These are phyloP conservation scores for Spodoptera picta DNA, from an alignment of 2,888 invertebrate species.

Conservation along the genomic window DNA sequence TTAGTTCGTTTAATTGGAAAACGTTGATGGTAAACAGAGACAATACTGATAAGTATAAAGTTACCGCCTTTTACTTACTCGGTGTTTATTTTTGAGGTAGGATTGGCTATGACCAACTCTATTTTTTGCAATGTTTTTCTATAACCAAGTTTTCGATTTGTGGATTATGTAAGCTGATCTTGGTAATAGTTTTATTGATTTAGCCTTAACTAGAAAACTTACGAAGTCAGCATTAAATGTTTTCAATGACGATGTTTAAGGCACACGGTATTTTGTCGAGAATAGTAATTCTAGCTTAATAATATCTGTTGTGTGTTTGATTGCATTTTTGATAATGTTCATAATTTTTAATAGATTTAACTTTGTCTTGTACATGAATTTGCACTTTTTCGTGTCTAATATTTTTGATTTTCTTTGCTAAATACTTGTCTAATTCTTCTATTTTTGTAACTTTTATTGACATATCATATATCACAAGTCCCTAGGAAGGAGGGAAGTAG, in stretches of 20 bases:
- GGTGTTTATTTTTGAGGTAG: slow-evolving; percentile 1
- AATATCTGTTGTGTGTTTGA: slow-evolving; percentile 8
- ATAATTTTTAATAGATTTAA: slow-evolving; percentile 17
- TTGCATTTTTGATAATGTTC: slow-evolving; percentile 25
- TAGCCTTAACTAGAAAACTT: slow-evolving; percentile 17
- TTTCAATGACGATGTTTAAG: slow-evolving; percentile 45
- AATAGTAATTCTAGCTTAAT: slow-evolving; percentile 26
- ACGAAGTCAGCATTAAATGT: slow-evolving; percentile 15
- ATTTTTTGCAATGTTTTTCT: too few species aligned
- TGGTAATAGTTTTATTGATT: not conserved
- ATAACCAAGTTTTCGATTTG: not conserved
- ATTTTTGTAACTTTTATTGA: too few species aligned
- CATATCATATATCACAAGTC: too few species aligned
- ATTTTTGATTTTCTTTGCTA: too few species aligned
- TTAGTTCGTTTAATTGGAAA: slow-evolving; percentile 58
- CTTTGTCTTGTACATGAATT: not conserved
- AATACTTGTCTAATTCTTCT: too few species aligned
- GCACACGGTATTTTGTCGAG: slow-evolving; percentile 4
- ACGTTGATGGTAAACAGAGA: slow-evolving; percentile 44
- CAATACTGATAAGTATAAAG: slow-evolving; percentile 42
- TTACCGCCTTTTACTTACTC: slow-evolving; percentile 22
- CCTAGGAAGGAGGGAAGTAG: too few species aligned
- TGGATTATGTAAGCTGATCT: not conserved
- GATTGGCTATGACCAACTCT: not conserved
- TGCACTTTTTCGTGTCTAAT: too few species aligned